A percentile compares a stretch with the other conserved stretches of the same genome.
phyloP scores from a whole-genome alignment of 2,888 invertebrate genomes.

The Phania funesta region DNA sequence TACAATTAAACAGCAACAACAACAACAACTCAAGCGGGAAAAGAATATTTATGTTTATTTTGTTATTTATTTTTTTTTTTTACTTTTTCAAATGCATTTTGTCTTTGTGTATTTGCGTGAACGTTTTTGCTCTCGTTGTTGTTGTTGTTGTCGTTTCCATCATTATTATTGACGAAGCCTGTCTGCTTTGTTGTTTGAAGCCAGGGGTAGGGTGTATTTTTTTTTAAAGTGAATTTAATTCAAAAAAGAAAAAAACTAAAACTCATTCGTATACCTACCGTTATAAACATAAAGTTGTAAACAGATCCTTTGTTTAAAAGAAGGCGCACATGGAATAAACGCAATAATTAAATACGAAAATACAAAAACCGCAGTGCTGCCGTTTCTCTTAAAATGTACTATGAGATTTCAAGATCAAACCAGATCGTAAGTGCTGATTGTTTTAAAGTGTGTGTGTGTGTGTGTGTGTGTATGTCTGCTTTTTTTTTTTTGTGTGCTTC shows the following conservation, averaged over 20 bases:
- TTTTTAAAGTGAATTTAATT: not conserved
- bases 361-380: not conserved
- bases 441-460: not conserved
- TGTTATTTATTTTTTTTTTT: constrained; percentile 32
- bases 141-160: not conserved
- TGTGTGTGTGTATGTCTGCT: not conserved
- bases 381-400: not conserved
- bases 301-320: constrained; percentile 52
- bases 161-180: not conserved
- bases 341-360: constrained; percentile 8
- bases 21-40: constrained; percentile 13
- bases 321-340: not conserved
- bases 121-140: constrained; percentile 12
- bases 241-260: not conserved
- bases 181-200: not conserved
- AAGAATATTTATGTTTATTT: constrained; percentile 17
- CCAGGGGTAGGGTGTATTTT: not conserved
- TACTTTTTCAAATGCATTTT: constrained; percentile 34
- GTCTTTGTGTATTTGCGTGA: not conserved
- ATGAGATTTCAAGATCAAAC: constrained; percentile 38
- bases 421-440: constrained; percentile 17
- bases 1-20: constrained; percentile 13
- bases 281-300: constrained; percentile 32
- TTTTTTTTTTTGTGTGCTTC: not conserved
- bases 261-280: not conserved